Percentiles rank a stretch among this genome's conserved stretches.
Conservation (phyloP, 2,888 invertebrate species). For the Nipponacmea schrenckii region DNA sequence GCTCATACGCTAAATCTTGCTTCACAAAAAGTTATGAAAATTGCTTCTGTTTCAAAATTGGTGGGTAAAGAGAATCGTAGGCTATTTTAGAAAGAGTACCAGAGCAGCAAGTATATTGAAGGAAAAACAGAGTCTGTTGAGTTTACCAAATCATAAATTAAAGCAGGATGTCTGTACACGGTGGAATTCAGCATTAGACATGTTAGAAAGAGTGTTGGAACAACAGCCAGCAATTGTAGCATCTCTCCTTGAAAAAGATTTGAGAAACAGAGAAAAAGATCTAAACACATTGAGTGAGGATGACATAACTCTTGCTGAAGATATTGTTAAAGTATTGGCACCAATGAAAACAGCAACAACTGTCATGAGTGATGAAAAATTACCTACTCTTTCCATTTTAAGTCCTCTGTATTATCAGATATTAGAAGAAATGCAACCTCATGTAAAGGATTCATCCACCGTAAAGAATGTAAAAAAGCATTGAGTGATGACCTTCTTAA, state of each 20-base stretch:
- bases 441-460: not conserved
- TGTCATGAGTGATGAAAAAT: slow-evolving; percentile 24
- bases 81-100: slow-evolving; percentile 24
- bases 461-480: not conserved
- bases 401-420: slow-evolving; percentile 9
- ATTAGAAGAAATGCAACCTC: not conserved
- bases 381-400: slow-evolving; percentile 29
- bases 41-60: slow-evolving; percentile 16
- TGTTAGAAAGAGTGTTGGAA: slow-evolving; percentile 24
- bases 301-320: slow-evolving; percentile 26
- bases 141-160: slow-evolving; percentile 27
- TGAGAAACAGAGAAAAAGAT: slow-evolving; percentile 17
- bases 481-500: not conserved
- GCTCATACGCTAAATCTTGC: slow-evolving; percentile 30
- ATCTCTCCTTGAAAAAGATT: slow-evolving; percentile 18
- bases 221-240: slow-evolving; percentile 26
- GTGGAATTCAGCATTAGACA: slow-evolving; percentile 30
- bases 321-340: slow-evolving; percentile 21
- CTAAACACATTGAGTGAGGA: slow-evolving; percentile 13
- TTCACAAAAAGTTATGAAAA: slow-evolving; percentile 8
- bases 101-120: slow-evolving; percentile 18
- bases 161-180: slow-evolving; percentile 24
- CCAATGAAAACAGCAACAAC: slow-evolving; percentile 28
- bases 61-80: slow-evolving; percentile 24
- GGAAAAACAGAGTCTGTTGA: slow-evolving; percentile 16